Evolutionary conservation across 2,888 invertebrate genomes (phyloP).

Genomic region (Megamerina dolium): DNA sequence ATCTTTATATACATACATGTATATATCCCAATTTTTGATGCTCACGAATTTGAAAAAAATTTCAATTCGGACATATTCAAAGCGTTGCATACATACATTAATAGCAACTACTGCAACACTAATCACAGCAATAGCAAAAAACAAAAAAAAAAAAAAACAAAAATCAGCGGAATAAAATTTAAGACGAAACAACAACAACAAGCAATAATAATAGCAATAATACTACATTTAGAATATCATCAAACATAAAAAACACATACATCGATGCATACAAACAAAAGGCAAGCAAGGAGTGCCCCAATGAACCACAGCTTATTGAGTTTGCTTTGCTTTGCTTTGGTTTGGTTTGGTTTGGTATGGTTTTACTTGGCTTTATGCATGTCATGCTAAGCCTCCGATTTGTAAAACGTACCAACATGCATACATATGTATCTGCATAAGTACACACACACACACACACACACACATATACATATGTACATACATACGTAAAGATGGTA

Average conservation of each 20-base stretch:
- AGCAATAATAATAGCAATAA: conserved; percentile 21
- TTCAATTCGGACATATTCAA: conserved; percentile 20
- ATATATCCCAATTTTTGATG: conserved; percentile 30
- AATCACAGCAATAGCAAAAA: conserved; percentile 25
- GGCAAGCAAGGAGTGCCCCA: conserved; percentile 37
- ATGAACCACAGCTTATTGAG: background rate
- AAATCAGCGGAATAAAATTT: conserved; percentile 26
- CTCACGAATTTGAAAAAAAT: conserved; percentile 42
- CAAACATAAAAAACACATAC: conserved; percentile 22
- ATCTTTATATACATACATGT: too few species aligned
- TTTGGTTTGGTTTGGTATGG: conserved; percentile 21
- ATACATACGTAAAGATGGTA: too few species aligned
- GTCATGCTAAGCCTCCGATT: conserved; percentile 2
- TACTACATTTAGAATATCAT: conserved; percentile 45
- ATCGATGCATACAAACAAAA: conserved; percentile 18
- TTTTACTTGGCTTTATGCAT: conserved; percentile 3
- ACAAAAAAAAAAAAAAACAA: conserved; percentile 24
- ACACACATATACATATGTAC: too few species aligned
- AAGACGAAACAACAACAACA: conserved; percentile 45
- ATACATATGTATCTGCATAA: too few species aligned
- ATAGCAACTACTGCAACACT: conserved; percentile 19
- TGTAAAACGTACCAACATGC: conserved; percentile 4
- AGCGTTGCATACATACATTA: conserved; percentile 30
- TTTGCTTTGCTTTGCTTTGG: conserved; percentile 13
- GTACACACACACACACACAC: too few species aligned